phyloP scores from a whole-genome alignment of 2,888 invertebrate species.

The Busseola fusca region DNA sequence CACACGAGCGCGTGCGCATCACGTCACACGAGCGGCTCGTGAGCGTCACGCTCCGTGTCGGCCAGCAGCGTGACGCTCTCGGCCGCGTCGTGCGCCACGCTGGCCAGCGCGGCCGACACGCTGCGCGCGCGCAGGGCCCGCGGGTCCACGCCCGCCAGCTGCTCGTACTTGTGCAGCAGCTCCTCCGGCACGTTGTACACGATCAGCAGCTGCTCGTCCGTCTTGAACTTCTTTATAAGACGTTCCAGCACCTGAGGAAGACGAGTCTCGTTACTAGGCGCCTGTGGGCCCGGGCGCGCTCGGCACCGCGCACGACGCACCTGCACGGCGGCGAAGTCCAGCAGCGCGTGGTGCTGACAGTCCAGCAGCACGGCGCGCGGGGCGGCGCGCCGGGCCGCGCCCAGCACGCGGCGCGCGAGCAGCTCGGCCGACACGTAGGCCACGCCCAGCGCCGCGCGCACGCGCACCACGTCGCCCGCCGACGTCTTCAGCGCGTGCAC shows the following conservation, averaged over 20 bases:
- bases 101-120: conserved; percentile 52
- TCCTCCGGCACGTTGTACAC: conserved; percentile 79
- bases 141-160: conserved; percentile 64
- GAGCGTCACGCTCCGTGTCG: conserved; percentile 27
- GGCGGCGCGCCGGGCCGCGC: conserved; percentile 81
- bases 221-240: conserved; percentile 87
- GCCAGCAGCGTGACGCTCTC: conserved; percentile 33
- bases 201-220: conserved; percentile 84
- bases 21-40: conserved; percentile 22
- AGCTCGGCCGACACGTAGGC: conserved; percentile 92
- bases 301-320: conserved; percentile 24
- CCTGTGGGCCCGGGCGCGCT: fast-evolving
- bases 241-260: conserved; percentile 88
- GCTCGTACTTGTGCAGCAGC: conserved; percentile 64
- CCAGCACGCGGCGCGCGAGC: conserved; percentile 88
- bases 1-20: conserved; percentile 20
- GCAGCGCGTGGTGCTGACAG: conserved; percentile 89
- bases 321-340: conserved; percentile 88
- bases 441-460: conserved; percentile 91
- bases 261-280: background rate
- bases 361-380: conserved; percentile 88
- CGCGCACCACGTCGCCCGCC: conserved; percentile 69
- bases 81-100: conserved; percentile 24
- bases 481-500: conserved; percentile 45
- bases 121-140: conserved; percentile 62